Evolutionary conservation across 2,113 vertebrate genomes (phyloP).

Genomic region (Nesogale talazaci): DNA sequence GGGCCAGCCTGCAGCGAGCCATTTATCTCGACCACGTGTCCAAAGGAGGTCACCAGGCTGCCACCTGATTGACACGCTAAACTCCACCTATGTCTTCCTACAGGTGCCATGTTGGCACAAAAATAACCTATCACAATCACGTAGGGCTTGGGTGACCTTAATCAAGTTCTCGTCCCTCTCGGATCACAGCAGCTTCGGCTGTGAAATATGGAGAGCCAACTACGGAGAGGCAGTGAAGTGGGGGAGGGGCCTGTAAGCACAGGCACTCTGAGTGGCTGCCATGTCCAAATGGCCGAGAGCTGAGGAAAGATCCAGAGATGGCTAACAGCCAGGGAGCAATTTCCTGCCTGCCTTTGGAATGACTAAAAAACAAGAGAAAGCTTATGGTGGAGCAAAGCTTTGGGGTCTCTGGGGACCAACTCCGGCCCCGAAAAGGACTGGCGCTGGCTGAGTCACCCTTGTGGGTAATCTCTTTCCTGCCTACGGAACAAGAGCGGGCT

Average conservation of each 20-base stretch:
- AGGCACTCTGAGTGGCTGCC: not conserved
- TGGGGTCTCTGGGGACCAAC: not conserved
- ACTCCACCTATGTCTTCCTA: no score
- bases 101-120: no score
- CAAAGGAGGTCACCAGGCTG: no score
- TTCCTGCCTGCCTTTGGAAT: conserved; percentile 10
- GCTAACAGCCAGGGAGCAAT: not conserved
- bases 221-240: not conserved
- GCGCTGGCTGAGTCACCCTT: not conserved
- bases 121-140: not conserved
- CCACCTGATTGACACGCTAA: no score
- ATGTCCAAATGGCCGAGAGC: not conserved
- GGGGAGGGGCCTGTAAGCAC: accelerated
- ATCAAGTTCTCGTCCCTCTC: not conserved
- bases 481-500: not conserved
- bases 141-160: not conserved
- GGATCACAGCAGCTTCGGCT: not conserved
- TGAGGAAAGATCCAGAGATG: not conserved
- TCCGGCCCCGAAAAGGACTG: not conserved
- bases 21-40: no score
- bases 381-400: not conserved
- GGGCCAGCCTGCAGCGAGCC: no score
- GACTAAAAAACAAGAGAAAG: conserved; percentile 21
- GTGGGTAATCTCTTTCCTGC: not conserved
- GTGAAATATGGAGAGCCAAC: not conserved